Evolutionary conservation across 2,797 vertebrate species (phyloP), one percentile per base, ranked within the genome.

Genomic region (Acanthurus leucopareius): DNA sequence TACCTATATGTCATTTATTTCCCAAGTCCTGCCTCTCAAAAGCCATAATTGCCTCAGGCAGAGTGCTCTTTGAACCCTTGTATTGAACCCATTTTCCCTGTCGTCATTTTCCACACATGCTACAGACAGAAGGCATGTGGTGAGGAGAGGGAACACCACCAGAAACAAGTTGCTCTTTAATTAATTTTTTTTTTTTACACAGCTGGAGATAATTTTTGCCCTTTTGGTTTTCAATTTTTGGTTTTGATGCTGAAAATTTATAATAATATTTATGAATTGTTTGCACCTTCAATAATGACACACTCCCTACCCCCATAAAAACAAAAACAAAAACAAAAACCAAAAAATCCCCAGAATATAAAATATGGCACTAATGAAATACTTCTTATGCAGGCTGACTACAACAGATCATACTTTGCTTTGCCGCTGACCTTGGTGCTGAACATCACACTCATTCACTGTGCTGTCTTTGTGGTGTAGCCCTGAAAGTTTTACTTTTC

Each of bases 1-100:
- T 78, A 69, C 83, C 85, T 93, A 92, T 93, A 95, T 94, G 94
- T 91, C 94, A 95, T 92, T 90, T 90, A 88, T 89, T 87, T 90
- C 80, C 83, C 86, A 78, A 81, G 80, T 80, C 86, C 69, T 82
- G 85, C 76, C 90, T 92, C 78, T 90, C 84, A 87, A 92, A 86
- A 86, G 84, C 86, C 66, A 69, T 66, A 84, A 83, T 87, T 78
- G 90, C 94, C 92, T 75, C 63, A 60, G 90, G 94, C 86, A 75
- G 60, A 79, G 70, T 92, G 91, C 90, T 92, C 92, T 92, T 86
- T 95, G 94, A 95, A 94, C 93, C 90, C 84, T 69, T 3, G 53
- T 80, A 91, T 92, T 93, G 93, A 95, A 94, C 90, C 88, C 90
- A 91, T 92, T 91, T 91, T 82, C 40, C 54, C 91, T 83, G 87